These are phyloP conservation scores for Caradrina kadenii DNA, from an alignment of 2,888 invertebrate species.

Conservation along the genomic window DNA sequence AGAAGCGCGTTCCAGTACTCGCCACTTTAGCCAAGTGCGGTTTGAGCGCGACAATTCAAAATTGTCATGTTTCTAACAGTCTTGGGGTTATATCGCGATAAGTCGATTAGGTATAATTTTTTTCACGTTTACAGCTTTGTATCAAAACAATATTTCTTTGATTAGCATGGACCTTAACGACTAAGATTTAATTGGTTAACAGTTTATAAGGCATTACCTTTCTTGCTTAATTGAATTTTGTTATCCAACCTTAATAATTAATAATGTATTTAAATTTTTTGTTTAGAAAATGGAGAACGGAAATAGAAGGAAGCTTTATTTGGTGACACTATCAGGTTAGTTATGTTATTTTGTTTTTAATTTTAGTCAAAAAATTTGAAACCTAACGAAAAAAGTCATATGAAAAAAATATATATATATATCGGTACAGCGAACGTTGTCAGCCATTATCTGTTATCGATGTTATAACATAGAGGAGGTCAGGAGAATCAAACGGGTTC, in stretches of 20 bases:
- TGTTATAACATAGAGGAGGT: background rate
- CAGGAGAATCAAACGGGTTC: background rate
- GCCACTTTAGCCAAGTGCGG: background rate
- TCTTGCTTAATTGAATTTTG: background rate
- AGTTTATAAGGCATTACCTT: background rate
- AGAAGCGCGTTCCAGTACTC: conserved; percentile 27
- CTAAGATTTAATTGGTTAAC: background rate
- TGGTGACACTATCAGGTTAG: conserved; percentile 80
- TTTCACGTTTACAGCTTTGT: background rate
- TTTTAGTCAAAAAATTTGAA: background rate
- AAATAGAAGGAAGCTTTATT: conserved; percentile 76
- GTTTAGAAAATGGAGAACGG: conserved; percentile 64
- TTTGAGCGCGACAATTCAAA: conserved; percentile 34
- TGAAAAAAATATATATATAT: too few species aligned
- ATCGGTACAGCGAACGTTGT: too few species aligned
- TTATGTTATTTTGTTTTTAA: conserved; percentile 21
- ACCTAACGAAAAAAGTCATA: too few species aligned
- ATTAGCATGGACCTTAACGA: background rate
- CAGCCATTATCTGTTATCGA: too few species aligned
- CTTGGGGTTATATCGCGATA: background rate
- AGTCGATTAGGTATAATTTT: background rate
- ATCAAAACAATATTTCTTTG: background rate
- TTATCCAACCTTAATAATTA: background rate
- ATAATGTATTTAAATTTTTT: conserved; percentile 1
- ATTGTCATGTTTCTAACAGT: background rate